Evolutionary conservation across 2,797 vertebrate species (phyloP).

Genomic region (Pteropus rufus): DNA sequence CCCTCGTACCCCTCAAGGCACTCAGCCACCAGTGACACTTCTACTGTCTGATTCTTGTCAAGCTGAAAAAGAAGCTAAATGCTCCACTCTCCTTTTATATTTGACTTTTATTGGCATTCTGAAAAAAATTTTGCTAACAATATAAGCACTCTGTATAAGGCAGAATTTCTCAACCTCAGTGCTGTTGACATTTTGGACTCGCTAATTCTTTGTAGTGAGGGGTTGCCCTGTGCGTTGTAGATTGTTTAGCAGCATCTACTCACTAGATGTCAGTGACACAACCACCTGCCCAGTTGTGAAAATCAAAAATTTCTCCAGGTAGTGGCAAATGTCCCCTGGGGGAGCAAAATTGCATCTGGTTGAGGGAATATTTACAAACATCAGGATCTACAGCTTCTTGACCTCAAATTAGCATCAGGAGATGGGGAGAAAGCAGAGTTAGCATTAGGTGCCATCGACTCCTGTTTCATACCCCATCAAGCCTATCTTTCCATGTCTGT

Average conservation of each 20-base stretch:
- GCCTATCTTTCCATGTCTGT: background rate
- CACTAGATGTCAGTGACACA: background rate
- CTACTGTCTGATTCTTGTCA: background rate
- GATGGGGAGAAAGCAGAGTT: background rate
- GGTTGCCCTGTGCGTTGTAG: background rate
- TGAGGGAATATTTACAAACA: background rate
- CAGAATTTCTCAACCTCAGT: background rate
- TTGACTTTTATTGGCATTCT: constrained; percentile 39
- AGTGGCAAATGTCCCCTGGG: background rate
- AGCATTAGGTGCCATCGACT: background rate
- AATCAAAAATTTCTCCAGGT: background rate
- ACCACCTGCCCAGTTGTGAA: background rate
- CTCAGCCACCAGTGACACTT: background rate
- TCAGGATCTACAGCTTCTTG: background rate
- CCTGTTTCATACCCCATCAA: background rate
- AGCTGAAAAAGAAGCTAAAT: background rate
- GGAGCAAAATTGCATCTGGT: background rate
- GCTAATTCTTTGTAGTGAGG: background rate
- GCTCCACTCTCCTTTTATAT: background rate
- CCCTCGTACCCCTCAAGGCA: background rate
- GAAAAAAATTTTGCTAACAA: background rate
- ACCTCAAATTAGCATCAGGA: background rate
- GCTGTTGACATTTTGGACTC: background rate
- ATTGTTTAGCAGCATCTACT: background rate
- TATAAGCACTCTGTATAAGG: background rate